A percentile compares a stretch with the other conserved stretches of the same genome.
phyloP scores from a whole-genome alignment of 2,888 invertebrate species.

The Cabera pusaria region DNA sequence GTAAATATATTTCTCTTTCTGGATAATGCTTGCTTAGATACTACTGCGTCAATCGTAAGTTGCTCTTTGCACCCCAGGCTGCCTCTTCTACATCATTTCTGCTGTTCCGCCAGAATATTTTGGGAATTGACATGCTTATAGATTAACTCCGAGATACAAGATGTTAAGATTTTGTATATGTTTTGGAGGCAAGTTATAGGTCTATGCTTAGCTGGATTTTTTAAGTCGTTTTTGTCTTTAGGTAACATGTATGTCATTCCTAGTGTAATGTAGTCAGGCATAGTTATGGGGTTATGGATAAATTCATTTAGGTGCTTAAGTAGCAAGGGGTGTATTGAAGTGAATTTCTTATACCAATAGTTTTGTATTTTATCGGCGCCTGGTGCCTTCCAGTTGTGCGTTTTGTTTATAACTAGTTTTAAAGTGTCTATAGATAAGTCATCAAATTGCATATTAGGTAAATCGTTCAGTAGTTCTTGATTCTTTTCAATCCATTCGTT shows the following conservation, averaged over 20 bases:
- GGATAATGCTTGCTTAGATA: too few relatives aligned
- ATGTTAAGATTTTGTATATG: slow-evolving; percentile 2
- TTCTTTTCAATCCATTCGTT: not conserved
- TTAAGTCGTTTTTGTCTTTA: not conserved
- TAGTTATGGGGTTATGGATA: not conserved
- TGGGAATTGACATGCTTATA: not conserved
- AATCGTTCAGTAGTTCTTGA: not conserved
- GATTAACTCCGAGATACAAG: not conserved
- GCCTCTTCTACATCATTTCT: slow-evolving; percentile 3
- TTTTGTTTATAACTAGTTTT: not conserved
- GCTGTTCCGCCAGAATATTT: slow-evolving; percentile 1
- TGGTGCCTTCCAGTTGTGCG: slow-evolving; percentile 8
- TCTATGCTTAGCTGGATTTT: slow-evolving; percentile 2
- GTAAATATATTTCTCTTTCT: too few relatives aligned
- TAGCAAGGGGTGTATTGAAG: not conserved
- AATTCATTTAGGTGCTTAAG: slow-evolving; percentile 1
- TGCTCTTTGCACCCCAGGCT: slow-evolving; percentile 23
- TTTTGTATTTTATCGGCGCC: slow-evolving; percentile 9
- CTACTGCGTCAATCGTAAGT: slow-evolving; percentile 18
- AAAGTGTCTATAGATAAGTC: not conserved
- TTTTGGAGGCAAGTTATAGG: slow-evolving; percentile 5
- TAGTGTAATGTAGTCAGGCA: not conserved
- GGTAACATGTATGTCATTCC: slow-evolving; percentile 4
- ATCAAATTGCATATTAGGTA: not conserved
- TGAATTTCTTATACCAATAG: slow-evolving; percentile 2